Evolutionary conservation across 2,888 invertebrate species (phyloP).

Genomic region (Brachycybe producta): DNA sequence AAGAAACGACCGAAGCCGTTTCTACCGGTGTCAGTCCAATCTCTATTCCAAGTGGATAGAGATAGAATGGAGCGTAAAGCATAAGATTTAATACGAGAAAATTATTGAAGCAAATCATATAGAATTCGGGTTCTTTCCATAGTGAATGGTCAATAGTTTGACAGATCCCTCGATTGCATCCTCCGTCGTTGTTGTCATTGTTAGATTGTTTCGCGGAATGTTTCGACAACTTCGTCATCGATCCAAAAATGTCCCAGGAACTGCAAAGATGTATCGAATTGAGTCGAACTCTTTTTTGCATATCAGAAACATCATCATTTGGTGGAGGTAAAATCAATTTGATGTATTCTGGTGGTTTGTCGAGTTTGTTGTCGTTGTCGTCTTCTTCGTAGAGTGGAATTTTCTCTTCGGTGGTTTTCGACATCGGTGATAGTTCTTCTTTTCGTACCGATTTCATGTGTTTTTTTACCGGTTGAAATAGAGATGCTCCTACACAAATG

Average conservation of each 20-base stretch:
- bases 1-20: slow-evolving; percentile 8
- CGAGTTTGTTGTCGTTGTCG: neutral
- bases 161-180: too few species aligned
- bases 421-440: too few species aligned
- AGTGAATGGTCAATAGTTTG: neutral
- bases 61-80: slow-evolving; percentile 8
- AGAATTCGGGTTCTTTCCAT: slow-evolving; percentile 8
- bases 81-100: neutral
- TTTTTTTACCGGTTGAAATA: neutral
- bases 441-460: neutral
- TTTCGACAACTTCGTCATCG: neutral
- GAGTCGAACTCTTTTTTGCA: too few species aligned
- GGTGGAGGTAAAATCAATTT: too few species aligned
- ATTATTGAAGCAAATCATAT: neutral
- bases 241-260: neutral
- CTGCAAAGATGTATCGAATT: too few species aligned
- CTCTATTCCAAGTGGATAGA: slow-evolving; percentile 13
- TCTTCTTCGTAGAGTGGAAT: neutral
- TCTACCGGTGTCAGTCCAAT: slow-evolving; percentile 15
- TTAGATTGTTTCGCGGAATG: neutral
- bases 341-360: too few species aligned
- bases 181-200: too few species aligned
- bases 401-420: neutral
- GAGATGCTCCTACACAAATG: neutral
- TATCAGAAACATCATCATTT: too few species aligned